Base-by-base conservation (phyloP, 1,140 invertebrate genomes). In the Drosophila arizonae region DNA sequence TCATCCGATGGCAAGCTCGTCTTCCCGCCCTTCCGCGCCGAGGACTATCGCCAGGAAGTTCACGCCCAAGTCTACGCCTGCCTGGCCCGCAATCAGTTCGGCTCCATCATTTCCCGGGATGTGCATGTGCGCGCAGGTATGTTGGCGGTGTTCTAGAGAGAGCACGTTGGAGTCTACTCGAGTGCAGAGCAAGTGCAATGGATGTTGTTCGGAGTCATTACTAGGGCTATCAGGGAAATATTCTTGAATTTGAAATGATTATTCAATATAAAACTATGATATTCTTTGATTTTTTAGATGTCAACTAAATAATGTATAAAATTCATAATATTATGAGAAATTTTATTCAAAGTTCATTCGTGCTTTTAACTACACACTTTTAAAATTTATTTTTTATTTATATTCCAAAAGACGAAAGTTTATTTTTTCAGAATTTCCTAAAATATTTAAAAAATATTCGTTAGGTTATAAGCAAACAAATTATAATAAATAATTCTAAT, bases 41-140 rank as follows among this genome's bases (percentile, higher is more conserved):
- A 97, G 91, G 96, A 97, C 91, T 98, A 98, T 91, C 94, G 96
- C 46, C 96, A 98, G 92, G 96, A 98, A 92, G 96, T 98, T 39
- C 98, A 99, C 90, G 97, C 97, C 76, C 96, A 97, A 92, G 95
- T 97, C 52, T 99, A 98, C 93, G 95, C 97, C 76, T 99, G 98
- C 93, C 92, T 98, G 51, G 97, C 97, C 13, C 94, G 95, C 75
- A 98, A 98, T 92, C 94, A 95, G 51, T 96, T 97, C 69, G 98
- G 98, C 72, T 96, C 96, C 2, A 97, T 98, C 81, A 95, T 97
- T 77, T 98, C 97, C 33, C 93, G 97, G 52, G 97, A 98, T 93
- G 97, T 98, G 79, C 96, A 98, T 91, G 97, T 99, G 41, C 94
- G 97, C 94, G 97, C 97, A 92, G 98, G 98, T 99, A 94, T 94